Evolutionary conservation across 2,888 invertebrate species (phyloP), one percentile per base, ranked within the genome.

Genomic region (Protodeltote pygarga): DNA sequence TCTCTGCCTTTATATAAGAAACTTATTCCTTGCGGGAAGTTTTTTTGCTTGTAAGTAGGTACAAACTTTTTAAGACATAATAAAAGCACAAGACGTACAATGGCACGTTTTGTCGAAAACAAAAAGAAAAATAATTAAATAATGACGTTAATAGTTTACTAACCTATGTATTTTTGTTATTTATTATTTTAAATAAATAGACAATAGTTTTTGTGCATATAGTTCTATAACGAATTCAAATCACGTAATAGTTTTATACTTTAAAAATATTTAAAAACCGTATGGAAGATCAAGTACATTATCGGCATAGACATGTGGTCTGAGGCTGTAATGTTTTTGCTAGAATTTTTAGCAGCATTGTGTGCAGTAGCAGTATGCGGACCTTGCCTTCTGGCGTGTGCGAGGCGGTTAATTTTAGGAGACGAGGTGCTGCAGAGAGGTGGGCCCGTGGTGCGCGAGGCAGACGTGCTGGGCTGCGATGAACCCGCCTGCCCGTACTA

Each of bases 401-500:
- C 87, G 2, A 65, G 86, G 10, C 73, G 89, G 21, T 57, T 90
- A 33, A 50, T 88, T 3, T 54, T 89, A 0, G 90, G 90, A 3
- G 89, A 89, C 53, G 89, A 89, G 45, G 29, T 83, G 20, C 57
- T 89, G 28, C 78, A 73, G 21, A 61, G 74, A 27, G 78, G 78
- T 1, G 79, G 75, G 0, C 66, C 70, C 5, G 49, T 50, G 0
- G 28, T 87, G 17, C 82, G 73, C 8, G 83, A 89, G 52, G 86
- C 89, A 0, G 87, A 88, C 17, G 81, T 89, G 1, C 54, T 83
- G 6, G 91, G 91, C 11, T 91, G 91, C 57, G 90, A 91, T 41
- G 91, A 90, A 53, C 91, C 91, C 2, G 80, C 83, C 5, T 91
- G 91, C 34, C 91, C 91, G 0, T 91, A 91, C 51, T 91, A 91